phyloP scores from a whole-genome alignment of 2,113 vertebrate genomes.

The Thermophis baileyi region DNA sequence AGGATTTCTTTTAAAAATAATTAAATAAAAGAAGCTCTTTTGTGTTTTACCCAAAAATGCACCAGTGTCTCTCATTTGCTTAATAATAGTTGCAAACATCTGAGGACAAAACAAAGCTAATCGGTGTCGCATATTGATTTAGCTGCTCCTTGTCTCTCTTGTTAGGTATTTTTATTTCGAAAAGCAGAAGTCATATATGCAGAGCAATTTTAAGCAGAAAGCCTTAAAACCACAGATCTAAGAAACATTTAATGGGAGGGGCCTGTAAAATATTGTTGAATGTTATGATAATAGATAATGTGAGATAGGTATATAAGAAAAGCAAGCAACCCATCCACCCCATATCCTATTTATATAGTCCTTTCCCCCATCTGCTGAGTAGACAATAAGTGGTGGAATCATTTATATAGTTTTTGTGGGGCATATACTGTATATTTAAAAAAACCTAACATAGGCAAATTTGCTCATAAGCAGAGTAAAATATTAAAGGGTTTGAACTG shows the following conservation, averaged over 20 bases:
- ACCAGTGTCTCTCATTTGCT: conserved; percentile 41
- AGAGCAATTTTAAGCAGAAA: background rate
- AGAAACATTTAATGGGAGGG: conserved; percentile 2
- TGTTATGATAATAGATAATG: background rate
- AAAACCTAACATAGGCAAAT: conserved; percentile 37
- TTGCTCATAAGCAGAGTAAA: conserved; percentile 34
- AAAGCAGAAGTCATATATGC: conserved; percentile 14
- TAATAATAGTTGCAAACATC: conserved; percentile 28
- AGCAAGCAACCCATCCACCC: background rate
- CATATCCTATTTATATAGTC: conserved; percentile 30
- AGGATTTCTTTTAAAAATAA: conserved; percentile 5
- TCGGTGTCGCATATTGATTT: conserved; percentile 15
- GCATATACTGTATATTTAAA: conserved; percentile 21
- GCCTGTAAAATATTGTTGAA: conserved; percentile 16
- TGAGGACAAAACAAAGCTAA: conserved; percentile 32
- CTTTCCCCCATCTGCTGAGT: conserved; percentile 23
- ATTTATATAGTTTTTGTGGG: conserved; percentile 20
- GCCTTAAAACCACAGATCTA: conserved; percentile 28
- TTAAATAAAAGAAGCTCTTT: conserved; percentile 16
- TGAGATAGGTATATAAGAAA: background rate
- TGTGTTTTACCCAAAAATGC: conserved; percentile 42
- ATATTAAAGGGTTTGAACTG: conserved; percentile 32
- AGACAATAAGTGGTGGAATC: conserved; percentile 32
- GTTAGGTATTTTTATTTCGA: conserved; percentile 14
- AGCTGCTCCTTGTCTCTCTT: background rate